phyloP scores from a whole-genome alignment of 2,797 vertebrate species.

The Ataeniobius toweri region DNA sequence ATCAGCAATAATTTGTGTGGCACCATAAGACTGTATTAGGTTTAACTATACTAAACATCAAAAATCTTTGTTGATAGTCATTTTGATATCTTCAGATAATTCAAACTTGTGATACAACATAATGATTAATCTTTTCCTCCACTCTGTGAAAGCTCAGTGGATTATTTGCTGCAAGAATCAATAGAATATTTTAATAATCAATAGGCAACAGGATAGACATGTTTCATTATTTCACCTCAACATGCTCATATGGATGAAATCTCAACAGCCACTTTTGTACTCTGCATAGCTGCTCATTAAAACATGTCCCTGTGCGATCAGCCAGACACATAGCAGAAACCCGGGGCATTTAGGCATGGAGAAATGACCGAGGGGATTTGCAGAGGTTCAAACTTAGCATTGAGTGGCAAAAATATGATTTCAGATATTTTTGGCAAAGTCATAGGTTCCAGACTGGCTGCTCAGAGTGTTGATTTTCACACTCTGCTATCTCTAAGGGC shows the following conservation, averaged over 20 bases:
- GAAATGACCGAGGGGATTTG: background rate
- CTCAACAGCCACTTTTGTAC: background rate
- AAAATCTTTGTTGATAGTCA: background rate
- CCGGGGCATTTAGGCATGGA: background rate
- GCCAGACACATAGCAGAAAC: background rate
- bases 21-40: background rate
- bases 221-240: background rate
- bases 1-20: too few relatives aligned
- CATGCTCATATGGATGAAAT: conserved; percentile 14
- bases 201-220: background rate
- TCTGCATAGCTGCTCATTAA: background rate
- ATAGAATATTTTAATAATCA: background rate
- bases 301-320: background rate
- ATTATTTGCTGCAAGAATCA: background rate
- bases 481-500: conserved; percentile 2
- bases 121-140: background rate
- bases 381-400: conserved; percentile 1
- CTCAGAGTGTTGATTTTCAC: conserved; percentile 15
- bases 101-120: background rate
- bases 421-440: background rate
- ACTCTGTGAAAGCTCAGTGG: background rate
- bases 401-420: background rate
- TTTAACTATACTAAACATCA: background rate
- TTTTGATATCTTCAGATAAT: background rate
- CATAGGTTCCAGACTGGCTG: conserved; percentile 1